These are phyloP conservation scores for Bugula neritina DNA, from an alignment of 2,888 invertebrate genomes.

Conservation along the genomic window DNA sequence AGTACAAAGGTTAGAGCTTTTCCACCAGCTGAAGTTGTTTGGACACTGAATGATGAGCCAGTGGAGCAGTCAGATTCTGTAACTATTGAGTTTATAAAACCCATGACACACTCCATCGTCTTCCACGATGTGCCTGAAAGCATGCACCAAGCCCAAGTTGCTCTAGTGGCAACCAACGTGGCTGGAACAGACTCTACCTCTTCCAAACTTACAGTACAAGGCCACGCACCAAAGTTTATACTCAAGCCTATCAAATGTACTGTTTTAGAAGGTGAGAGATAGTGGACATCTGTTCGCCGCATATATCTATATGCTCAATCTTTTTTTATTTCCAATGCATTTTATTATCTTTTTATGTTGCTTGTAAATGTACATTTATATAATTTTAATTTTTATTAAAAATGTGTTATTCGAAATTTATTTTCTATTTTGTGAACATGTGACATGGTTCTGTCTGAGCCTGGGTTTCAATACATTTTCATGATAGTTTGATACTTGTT, in stretches of 20 bases:
- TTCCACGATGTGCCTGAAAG: constrained; percentile 69
- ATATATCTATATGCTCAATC: no score
- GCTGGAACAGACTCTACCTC: constrained; percentile 64
- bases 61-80: constrained; percentile 42
- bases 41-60: constrained; percentile 46
- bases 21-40: constrained; percentile 29
- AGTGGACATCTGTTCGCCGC: no score
- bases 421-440: no score
- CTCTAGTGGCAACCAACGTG: constrained; percentile 54
- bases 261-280: constrained; percentile 45
- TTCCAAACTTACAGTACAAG: constrained; percentile 52
- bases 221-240: constrained; percentile 48
- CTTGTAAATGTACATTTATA: no score
- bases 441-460: no score
- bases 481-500: constrained; percentile 1
- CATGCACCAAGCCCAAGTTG: constrained; percentile 52
- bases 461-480: no score
- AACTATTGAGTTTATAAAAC: constrained; percentile 41
- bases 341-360: no score
- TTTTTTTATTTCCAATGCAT: no score
- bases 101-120: constrained; percentile 61
- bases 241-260: constrained; percentile 51
- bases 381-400: no score
- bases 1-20: constrained; percentile 19
- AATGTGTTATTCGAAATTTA: no score